Evolutionary conservation across 2,113 vertebrate genomes (phyloP).

Genomic region (Phylloscopus trochiloides): DNA sequence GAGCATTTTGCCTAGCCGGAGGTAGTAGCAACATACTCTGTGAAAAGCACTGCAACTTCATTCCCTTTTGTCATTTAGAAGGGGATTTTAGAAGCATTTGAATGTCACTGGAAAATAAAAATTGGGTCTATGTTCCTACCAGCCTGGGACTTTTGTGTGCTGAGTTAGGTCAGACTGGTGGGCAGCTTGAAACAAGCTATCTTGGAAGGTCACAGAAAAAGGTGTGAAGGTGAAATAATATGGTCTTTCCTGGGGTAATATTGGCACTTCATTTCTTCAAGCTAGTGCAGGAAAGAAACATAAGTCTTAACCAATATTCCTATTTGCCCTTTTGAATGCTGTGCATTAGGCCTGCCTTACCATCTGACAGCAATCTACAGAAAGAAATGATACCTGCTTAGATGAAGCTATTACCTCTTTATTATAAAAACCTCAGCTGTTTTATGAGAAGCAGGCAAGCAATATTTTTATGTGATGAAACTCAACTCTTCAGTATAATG

Average conservation of each 20-base stretch:
- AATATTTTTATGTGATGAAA: background rate
- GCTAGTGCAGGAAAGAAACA: background rate
- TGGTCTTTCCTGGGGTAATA: background rate
- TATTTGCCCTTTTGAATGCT: background rate
- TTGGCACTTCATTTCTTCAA: background rate
- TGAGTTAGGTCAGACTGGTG: background rate
- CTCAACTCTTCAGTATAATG: background rate
- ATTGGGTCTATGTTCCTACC: background rate
- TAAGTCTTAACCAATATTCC: background rate
- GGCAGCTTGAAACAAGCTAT: background rate
- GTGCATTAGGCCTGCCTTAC: background rate
- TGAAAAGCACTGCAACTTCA: background rate
- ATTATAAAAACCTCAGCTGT: background rate
- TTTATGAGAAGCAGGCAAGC: background rate
- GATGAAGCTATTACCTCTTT: background rate
- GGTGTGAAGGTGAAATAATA: background rate
- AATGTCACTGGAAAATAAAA: background rate
- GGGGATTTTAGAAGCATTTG: background rate
- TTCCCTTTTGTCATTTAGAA: background rate
- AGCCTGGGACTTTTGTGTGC: background rate
- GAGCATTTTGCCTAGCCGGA: background rate
- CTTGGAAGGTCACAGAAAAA: background rate
- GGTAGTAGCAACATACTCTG: background rate
- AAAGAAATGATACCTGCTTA: background rate
- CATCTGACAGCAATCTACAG: background rate